Percentiles rank a stretch among this genome's conserved stretches.
phyloP scores from a whole-genome alignment of 1,140 invertebrate species.

The Eupeodes corollae region DNA sequence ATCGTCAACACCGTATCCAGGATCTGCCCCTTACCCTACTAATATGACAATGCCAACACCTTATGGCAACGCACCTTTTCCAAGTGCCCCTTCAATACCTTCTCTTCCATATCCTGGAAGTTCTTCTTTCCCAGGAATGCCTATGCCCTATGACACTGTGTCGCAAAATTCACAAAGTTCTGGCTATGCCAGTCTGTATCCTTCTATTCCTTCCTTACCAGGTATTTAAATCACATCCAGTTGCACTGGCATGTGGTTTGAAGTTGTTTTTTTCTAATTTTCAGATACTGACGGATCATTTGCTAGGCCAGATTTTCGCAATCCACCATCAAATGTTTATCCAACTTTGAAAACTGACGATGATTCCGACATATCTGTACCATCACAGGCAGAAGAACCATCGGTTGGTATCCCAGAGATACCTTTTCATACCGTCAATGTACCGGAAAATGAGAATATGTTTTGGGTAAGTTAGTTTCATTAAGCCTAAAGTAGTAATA shows the following conservation, averaged over 20 bases:
- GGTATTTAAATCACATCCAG: background rate
- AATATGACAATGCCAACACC: background rate
- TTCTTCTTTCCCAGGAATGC: slow-evolving; percentile 11
- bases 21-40: slow-evolving; percentile 7
- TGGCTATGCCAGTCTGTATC: slow-evolving; percentile 4
- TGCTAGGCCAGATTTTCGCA: too few relatives aligned
- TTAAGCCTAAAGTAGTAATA: too few relatives aligned
- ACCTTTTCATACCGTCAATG: slow-evolving; percentile 30
- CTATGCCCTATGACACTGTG: slow-evolving; percentile 23
- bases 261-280: too few relatives aligned
- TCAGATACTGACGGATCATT: too few relatives aligned
- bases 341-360: too few relatives aligned
- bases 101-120: slow-evolving; percentile 22
- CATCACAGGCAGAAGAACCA: slow-evolving; percentile 21
- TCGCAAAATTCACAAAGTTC: slow-evolving; percentile 14
- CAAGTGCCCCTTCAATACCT: slow-evolving; percentile 3
- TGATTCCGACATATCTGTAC: slow-evolving; percentile 6
- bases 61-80: background rate
- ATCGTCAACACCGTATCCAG: slow-evolving; percentile 15
- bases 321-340: too few relatives aligned
- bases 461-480: slow-evolving; percentile 20
- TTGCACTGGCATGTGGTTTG: too few relatives aligned
- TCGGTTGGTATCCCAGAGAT: slow-evolving; percentile 25
- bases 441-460: slow-evolving; percentile 31
- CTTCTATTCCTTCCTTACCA: slow-evolving; percentile 5